Evolutionary conservation across 2,797 vertebrate species (phyloP).

Genomic region (Amazona finschi): DNA sequence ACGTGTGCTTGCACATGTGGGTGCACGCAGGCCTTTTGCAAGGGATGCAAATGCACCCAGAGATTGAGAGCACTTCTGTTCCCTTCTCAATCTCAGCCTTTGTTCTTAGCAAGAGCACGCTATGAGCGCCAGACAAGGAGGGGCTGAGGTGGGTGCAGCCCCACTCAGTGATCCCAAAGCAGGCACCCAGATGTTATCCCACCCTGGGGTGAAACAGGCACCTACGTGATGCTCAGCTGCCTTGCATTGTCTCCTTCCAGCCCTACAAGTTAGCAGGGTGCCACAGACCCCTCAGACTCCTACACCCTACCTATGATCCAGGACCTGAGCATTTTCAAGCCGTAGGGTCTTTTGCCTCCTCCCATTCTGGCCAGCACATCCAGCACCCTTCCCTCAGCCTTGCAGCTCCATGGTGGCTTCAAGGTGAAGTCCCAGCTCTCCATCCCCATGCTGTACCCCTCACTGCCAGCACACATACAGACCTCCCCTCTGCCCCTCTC

Average conservation of each 20-base stretch:
- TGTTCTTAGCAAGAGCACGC: background rate
- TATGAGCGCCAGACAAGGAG: background rate
- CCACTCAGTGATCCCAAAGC: background rate
- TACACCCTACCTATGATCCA: background rate
- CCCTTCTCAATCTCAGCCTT: constrained; percentile 3
- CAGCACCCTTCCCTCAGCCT: background rate
- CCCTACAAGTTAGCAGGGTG: background rate
- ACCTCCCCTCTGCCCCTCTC: background rate
- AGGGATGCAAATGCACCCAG: background rate
- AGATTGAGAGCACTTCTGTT: background rate
- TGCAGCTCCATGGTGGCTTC: rapidly evolving
- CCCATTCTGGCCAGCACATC: rapidly evolving
- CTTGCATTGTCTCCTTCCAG: background rate
- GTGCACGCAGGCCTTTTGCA: background rate
- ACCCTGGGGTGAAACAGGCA: background rate
- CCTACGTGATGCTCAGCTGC: background rate
- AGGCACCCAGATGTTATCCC: background rate
- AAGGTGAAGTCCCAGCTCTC: background rate
- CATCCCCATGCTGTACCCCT: rapidly evolving
- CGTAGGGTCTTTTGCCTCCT: background rate
- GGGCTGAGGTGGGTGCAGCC: background rate
- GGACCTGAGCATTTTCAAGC: background rate
- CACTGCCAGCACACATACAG: rapidly evolving
- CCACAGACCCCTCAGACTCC: background rate
- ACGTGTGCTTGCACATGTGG: background rate